Evolutionary conservation across 2,888 invertebrate genomes (phyloP).

Genomic region (Tribolium freemani): DNA sequence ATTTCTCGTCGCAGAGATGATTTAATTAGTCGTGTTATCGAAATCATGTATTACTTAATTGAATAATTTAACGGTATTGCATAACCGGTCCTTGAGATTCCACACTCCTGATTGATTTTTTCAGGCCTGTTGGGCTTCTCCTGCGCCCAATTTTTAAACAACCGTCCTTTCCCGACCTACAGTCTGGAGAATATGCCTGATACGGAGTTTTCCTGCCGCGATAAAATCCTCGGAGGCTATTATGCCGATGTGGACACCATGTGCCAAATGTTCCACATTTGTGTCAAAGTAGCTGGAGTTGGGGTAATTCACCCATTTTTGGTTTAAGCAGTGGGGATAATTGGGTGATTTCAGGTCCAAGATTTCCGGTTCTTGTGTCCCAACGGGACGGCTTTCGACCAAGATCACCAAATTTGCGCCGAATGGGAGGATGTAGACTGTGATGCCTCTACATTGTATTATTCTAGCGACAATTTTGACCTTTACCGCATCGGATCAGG

Average conservation of each 20-base stretch:
- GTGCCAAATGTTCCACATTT: constrained; percentile 92
- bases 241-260: constrained; percentile 90
- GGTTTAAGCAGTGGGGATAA: background rate
- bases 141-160: constrained; percentile 64
- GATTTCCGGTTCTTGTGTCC: constrained; percentile 92
- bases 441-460: constrained; percentile 83
- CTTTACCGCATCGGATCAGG: constrained; percentile 86
- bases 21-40: constrained; percentile 22
- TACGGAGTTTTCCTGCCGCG: constrained; percentile 83
- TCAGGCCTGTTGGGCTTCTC: constrained; percentile 61
- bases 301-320: constrained; percentile 69
- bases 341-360: constrained; percentile 70
- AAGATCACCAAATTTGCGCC: constrained; percentile 92
- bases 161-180: constrained; percentile 70
- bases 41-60: constrained; percentile 19
- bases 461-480: constrained; percentile 88
- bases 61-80: constrained; percentile 19
- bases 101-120: constrained; percentile 40
- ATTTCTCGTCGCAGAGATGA: too few relatives aligned
- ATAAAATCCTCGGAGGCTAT: constrained; percentile 89
- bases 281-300: constrained; percentile 86
- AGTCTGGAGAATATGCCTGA: constrained; percentile 74
- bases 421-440: constrained; percentile 94
- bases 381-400: constrained; percentile 91
- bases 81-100: background rate